These are phyloP conservation scores for Butorides virescens DNA, from an alignment of 2,113 vertebrate species.

Conservation along the genomic window DNA sequence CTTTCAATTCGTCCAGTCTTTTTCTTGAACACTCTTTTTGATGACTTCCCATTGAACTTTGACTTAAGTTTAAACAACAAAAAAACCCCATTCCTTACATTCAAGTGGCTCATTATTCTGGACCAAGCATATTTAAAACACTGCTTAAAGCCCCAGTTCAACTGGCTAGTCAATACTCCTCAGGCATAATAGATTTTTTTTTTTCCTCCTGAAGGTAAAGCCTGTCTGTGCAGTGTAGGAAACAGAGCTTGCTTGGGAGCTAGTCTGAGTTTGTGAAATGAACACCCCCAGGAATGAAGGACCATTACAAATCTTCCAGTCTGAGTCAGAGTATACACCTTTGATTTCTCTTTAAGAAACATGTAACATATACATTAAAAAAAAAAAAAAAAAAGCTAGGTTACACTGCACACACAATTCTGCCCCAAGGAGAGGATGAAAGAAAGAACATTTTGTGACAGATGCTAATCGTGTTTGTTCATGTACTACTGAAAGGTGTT, in stretches of 20 bases:
- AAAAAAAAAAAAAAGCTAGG: not conserved
- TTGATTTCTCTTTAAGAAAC: not conserved
- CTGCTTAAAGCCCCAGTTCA: not conserved
- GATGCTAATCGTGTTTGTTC: constrained; percentile 28
- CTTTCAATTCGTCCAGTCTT: not conserved
- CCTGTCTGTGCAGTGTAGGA: constrained; percentile 4
- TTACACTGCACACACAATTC: not conserved
- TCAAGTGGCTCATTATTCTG: not conserved
- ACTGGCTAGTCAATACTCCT: not conserved
- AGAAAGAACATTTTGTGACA: constrained; percentile 48
- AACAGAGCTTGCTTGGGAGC: not conserved
- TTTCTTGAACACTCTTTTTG: not conserved
- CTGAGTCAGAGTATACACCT: not conserved
- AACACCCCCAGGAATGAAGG: not conserved
- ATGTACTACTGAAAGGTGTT: constrained; percentile 7
- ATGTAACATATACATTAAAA: not conserved
- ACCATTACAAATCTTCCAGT: not conserved
- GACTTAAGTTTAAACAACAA: not conserved
- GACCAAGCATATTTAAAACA: not conserved
- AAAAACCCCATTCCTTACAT: not conserved
- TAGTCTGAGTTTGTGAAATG: not conserved
- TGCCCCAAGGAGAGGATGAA: constrained; percentile 29
- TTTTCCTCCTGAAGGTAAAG: not conserved
- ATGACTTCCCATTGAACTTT: not conserved
- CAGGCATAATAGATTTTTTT: not conserved